Evolutionary conservation across 2,113 vertebrate species (phyloP).

Genomic region (Ranitomeya variabilis): DNA sequence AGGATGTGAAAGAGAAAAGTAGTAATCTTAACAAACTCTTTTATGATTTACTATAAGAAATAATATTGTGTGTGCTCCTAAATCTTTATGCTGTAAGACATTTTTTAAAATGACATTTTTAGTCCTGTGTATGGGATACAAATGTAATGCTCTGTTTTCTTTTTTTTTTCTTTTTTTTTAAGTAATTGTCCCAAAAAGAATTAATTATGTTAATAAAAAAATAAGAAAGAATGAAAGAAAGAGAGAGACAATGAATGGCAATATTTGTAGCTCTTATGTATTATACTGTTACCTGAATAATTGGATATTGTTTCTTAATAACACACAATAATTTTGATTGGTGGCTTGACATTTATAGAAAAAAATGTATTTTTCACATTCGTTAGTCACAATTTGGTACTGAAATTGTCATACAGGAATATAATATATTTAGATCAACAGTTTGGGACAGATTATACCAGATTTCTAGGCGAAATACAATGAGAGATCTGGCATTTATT

Average conservation of each 20-base stretch:
- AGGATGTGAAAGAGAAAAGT: constrained; percentile 71
- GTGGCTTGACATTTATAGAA: constrained; percentile 42
- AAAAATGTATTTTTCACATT: constrained; percentile 67
- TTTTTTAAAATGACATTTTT: constrained; percentile 76
- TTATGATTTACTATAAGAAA: constrained; percentile 79
- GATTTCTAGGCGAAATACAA: background rate
- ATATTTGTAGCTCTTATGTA: constrained; percentile 76
- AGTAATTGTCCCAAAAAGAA: constrained; percentile 66
- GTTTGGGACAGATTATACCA: background rate
- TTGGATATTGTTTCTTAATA: constrained; percentile 74
- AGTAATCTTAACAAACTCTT: constrained; percentile 56
- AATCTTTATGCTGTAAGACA: constrained; percentile 73
- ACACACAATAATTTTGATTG: constrained; percentile 12
- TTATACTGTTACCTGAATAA: constrained; percentile 69
- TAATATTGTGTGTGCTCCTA: constrained; percentile 83
- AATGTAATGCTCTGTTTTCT: constrained; percentile 32
- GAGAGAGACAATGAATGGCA: constrained; percentile 69
- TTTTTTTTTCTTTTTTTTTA: constrained; percentile 62
- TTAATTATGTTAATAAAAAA: constrained; percentile 81
- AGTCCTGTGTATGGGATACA: constrained; percentile 70
- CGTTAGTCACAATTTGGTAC: constrained; percentile 65
- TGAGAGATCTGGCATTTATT: background rate
- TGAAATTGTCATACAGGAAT: constrained; percentile 53
- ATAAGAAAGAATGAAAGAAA: constrained; percentile 1
- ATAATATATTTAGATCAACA: background rate